phyloP scores from a whole-genome alignment of 2,113 vertebrate species.

The Ictalurus punctatus region DNA sequence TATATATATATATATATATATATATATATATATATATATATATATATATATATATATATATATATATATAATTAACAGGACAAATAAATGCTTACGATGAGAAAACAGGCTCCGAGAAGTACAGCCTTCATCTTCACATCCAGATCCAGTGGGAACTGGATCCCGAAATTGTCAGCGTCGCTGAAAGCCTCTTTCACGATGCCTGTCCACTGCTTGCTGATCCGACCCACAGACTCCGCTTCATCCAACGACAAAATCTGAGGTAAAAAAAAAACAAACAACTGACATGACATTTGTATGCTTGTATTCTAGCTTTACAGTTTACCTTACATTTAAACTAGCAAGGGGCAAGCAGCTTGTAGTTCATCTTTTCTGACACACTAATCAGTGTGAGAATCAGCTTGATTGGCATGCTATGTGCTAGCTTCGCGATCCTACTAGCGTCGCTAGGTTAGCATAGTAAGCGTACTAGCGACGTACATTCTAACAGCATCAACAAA shows the following conservation, averaged over 20 bases:
- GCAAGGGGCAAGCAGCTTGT: too few relatives aligned
- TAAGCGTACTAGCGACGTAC: too few relatives aligned
- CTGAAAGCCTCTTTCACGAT: slow-evolving; percentile 55
- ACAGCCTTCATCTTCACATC: slow-evolving; percentile 76
- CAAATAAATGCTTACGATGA: slow-evolving; percentile 66
- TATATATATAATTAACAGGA: background rate
- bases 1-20: too few relatives aligned
- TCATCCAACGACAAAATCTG: slow-evolving; percentile 54
- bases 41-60: too few relatives aligned
- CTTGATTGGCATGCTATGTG: too few relatives aligned
- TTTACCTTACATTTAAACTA: too few relatives aligned
- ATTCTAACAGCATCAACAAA: too few relatives aligned
- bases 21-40: too few relatives aligned
- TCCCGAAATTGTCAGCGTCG: slow-evolving; percentile 71
- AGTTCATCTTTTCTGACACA: too few relatives aligned
- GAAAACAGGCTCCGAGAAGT: slow-evolving; percentile 72
- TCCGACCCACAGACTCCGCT: slow-evolving; percentile 56
- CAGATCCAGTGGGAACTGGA: slow-evolving; percentile 69
- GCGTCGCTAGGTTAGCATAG: too few relatives aligned
- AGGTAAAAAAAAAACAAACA: background rate
- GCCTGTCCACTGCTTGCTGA: slow-evolving; percentile 67
- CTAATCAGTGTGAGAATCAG: too few relatives aligned
- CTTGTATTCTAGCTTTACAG: background rate
- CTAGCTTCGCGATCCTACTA: too few relatives aligned
- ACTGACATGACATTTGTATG: background rate